phyloP scores from a whole-genome alignment of 92 coral and sea anemone species.

The Porites lobata region DNA sequence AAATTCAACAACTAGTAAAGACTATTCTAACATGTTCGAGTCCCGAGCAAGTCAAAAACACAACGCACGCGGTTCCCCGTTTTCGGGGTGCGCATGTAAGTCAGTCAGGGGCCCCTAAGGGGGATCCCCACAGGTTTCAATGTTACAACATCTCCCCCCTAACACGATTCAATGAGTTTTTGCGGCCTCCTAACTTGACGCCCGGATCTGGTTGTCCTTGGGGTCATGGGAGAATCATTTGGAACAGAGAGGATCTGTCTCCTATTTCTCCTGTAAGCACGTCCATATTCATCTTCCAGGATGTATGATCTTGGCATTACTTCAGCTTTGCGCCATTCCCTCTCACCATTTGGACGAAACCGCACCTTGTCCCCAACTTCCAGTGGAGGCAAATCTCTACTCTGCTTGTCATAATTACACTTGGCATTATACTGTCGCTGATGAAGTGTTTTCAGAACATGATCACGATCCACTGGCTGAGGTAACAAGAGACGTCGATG shows the following conservation, averaged over 20 bases:
- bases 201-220: neutral
- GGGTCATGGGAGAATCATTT: neutral
- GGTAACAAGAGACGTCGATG: constrained; percentile 56
- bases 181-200: too few relatives aligned
- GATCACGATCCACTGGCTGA: constrained; percentile 39
- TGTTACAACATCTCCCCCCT: too few relatives aligned
- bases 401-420: constrained; percentile 18
- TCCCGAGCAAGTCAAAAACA: too few relatives aligned
- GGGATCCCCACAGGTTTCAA: too few relatives aligned
- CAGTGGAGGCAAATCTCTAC: constrained; percentile 54
- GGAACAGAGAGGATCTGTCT: constrained; percentile 33
- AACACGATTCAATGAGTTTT: too few relatives aligned
- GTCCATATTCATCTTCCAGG: constrained; percentile 36
- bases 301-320: constrained; percentile 60
- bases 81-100: too few relatives aligned
- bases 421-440: constrained; percentile 47
- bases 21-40: too few relatives aligned
- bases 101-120: too few relatives aligned
- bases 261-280: constrained; percentile 48
- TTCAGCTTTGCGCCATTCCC: constrained; percentile 48
- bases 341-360: constrained; percentile 49
- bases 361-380: constrained; percentile 57
- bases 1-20: too few relatives aligned
- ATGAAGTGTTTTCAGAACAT: constrained; percentile 38
- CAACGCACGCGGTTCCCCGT: too few relatives aligned